Conservation (phyloP, 2,797 vertebrate species). For the Prunella strophiata region DNA sequence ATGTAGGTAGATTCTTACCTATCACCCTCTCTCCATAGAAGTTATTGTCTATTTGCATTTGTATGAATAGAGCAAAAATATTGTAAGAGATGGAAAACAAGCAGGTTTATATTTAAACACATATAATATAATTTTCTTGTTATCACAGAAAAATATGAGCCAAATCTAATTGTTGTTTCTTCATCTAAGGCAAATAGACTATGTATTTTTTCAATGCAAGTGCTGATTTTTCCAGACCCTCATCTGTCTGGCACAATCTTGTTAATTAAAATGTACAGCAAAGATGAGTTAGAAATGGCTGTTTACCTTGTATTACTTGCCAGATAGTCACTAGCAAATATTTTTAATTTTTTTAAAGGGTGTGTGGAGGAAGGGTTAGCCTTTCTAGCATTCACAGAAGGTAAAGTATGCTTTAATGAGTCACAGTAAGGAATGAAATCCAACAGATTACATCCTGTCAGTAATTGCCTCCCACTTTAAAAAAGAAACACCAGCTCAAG, state of each 20-base stretch:
- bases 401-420: not conserved
- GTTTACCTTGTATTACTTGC: not conserved
- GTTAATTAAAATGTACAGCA: not conserved
- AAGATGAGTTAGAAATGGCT: not conserved
- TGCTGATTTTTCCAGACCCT: not conserved
- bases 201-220: not conserved
- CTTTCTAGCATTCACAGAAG: not conserved
- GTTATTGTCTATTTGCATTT: not conserved
- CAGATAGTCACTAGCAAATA: not conserved
- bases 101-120: not conserved
- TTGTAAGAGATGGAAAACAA: not conserved
- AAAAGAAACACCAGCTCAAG: not conserved
- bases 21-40: not conserved
- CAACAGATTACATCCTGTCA: not conserved
- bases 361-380: not conserved
- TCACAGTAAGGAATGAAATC: not conserved
- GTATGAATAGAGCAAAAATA: not conserved
- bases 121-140: not conserved
- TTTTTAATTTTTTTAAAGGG: not conserved
- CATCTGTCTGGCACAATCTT: not conserved
- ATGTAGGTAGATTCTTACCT: not conserved
- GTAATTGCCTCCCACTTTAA: not conserved
- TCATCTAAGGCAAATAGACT: not conserved
- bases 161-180: not conserved
- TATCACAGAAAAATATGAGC: not conserved